Evolutionary conservation across 37 sponge, comb jelly and placozoan species (phyloP).

Genomic region (Eunapius fragilis): DNA sequence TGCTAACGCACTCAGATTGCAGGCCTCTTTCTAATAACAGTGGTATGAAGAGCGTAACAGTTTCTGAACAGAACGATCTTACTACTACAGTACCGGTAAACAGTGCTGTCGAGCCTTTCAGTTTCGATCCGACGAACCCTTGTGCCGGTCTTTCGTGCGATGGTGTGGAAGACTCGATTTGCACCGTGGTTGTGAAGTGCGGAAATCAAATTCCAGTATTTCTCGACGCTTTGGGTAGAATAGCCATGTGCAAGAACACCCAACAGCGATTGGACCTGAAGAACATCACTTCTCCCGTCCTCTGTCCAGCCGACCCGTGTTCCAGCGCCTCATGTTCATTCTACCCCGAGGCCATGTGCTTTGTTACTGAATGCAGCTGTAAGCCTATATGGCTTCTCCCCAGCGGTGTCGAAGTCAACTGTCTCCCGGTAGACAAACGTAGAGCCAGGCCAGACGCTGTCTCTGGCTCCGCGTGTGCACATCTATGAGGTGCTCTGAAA

Average conservation of each 20-base stretch:
- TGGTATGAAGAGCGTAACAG: no score
- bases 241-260: conserved; percentile 13
- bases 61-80: no score
- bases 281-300: background rate
- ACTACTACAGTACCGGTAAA: no score
- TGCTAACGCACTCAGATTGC: no score
- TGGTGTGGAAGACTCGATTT: conserved; percentile 40
- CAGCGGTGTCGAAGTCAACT: conserved; percentile 37
- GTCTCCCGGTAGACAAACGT: background rate
- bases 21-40: no score
- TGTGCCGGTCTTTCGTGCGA: conserved; percentile 30
- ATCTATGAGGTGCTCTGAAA: no score
- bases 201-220: conserved; percentile 45
- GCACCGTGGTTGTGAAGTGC: conserved; percentile 50
- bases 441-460: no score
- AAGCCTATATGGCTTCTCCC: conserved; percentile 16
- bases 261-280: background rate
- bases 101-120: no score
- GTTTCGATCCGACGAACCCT: conserved; percentile 20
- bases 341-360: conserved; percentile 43
- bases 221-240: background rate
- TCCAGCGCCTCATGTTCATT: conserved; percentile 12
- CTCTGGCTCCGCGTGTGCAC: no score
- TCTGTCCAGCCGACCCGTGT: conserved; percentile 54
- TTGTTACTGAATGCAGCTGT: conserved; percentile 44